Percentiles rank a stretch among this genome's conserved stretches.
phyloP scores from a whole-genome alignment of 2,888 invertebrate species.

The Luperina testacea region DNA sequence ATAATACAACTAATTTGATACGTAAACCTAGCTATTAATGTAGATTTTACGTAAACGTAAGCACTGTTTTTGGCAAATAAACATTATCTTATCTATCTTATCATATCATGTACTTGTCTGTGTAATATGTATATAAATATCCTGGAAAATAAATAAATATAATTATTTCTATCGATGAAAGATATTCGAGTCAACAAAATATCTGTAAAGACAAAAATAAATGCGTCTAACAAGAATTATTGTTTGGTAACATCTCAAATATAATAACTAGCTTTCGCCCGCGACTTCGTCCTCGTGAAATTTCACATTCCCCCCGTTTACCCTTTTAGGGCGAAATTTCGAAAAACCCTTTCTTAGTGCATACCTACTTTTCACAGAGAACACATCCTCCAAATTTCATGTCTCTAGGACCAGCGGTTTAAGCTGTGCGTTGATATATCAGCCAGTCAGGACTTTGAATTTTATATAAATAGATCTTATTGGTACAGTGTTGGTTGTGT shows the following conservation, averaged over 20 bases:
- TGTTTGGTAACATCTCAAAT: background rate
- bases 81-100: background rate
- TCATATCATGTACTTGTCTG: background rate
- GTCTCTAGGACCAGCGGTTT: too few species aligned
- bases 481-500: too few species aligned
- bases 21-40: background rate
- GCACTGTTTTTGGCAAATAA: background rate
- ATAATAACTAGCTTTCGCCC: background rate
- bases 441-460: too few species aligned
- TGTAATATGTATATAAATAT: background rate
- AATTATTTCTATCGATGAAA: background rate
- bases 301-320: too few species aligned
- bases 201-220: background rate
- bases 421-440: too few species aligned
- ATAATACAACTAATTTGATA: too few species aligned
- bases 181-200: background rate
- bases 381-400: too few species aligned
- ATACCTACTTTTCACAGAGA: too few species aligned
- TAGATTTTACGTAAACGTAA: background rate
- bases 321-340: too few species aligned
- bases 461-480: too few species aligned
- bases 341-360: too few species aligned
- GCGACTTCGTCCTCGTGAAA: too few species aligned
- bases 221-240: background rate
- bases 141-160: background rate